A percentile compares a stretch with the other conserved stretches of the same genome.
phyloP scores from a whole-genome alignment of 2,888 invertebrate genomes.

The Boloria euphrosyne region DNA sequence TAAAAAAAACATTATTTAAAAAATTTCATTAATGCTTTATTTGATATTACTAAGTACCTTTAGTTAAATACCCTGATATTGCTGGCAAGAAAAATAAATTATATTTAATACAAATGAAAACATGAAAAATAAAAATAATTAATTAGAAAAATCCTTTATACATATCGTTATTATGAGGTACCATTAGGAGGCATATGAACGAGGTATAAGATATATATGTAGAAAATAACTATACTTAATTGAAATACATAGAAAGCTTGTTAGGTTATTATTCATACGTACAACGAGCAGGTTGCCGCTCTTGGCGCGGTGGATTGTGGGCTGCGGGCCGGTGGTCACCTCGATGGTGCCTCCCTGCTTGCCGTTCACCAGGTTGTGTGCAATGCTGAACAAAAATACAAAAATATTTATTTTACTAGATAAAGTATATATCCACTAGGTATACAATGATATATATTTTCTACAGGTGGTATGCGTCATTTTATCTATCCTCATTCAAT shows the following conservation, averaged over 20 bases:
- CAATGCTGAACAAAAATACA: conserved; percentile 83
- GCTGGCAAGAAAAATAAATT: conserved; percentile 9
- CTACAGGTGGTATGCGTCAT: too few relatives aligned
- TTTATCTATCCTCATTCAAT: too few relatives aligned
- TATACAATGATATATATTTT: too few relatives aligned
- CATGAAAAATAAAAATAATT: not conserved
- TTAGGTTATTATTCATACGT: conserved; percentile 46
- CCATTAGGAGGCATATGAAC: too few relatives aligned
- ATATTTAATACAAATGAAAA: not conserved
- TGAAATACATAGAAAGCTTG: too few relatives aligned
- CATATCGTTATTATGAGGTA: too few relatives aligned
- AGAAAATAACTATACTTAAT: too few relatives aligned
- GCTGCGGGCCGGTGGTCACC: conserved; percentile 88
- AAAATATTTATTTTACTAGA: not conserved
- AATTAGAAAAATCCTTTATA: too few relatives aligned
- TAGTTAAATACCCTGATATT: conserved; percentile 10
- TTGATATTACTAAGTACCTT: conserved; percentile 3
- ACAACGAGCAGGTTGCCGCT: conserved; percentile 94
- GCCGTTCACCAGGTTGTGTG: conserved; percentile 92
- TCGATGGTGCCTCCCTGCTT: conserved; percentile 92
- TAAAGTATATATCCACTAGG: too few relatives aligned
- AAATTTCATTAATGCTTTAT: too few relatives aligned
- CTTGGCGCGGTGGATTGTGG: conserved; percentile 91
- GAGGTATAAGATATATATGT: too few relatives aligned
- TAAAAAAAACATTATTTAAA: too few relatives aligned